phyloP scores from a whole-genome alignment of 2,797 vertebrate species.

The Trachurus trachurus region DNA sequence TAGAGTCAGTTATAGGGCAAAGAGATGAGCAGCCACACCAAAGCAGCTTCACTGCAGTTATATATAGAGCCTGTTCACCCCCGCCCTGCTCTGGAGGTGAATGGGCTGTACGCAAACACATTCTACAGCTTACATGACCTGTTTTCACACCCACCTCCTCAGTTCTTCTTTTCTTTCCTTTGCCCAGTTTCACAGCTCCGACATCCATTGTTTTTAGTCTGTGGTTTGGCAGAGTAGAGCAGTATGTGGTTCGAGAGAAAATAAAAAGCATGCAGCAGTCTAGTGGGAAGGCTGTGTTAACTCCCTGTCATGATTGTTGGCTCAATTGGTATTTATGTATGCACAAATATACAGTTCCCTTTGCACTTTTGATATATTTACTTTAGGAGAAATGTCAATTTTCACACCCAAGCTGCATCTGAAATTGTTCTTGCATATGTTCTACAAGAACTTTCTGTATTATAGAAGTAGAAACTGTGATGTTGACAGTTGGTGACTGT shows the following conservation, averaged over 20 bases:
- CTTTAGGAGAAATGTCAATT: neutral
- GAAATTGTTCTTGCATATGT: neutral
- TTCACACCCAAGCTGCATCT: neutral
- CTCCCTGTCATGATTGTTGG: slow-evolving; percentile 12
- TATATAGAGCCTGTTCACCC: slow-evolving; percentile 68
- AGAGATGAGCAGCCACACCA: slow-evolving; percentile 68
- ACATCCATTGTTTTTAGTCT: slow-evolving; percentile 34
- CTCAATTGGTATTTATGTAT: slow-evolving; percentile 5
- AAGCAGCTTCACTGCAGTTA: slow-evolving; percentile 70
- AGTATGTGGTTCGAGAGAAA: slow-evolving; percentile 7
- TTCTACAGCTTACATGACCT: slow-evolving; percentile 58
- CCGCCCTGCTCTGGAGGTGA: slow-evolving; percentile 66
- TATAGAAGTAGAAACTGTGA: neutral
- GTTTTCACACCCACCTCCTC: slow-evolving; percentile 59
- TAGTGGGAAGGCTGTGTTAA: slow-evolving; percentile 14
- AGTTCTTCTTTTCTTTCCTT: slow-evolving; percentile 30
- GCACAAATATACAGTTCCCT: neutral
- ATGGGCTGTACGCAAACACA: slow-evolving; percentile 54
- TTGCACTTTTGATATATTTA: neutral
- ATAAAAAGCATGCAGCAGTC: slow-evolving; percentile 25
- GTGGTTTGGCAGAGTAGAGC: slow-evolving; percentile 33
- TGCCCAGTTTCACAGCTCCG: slow-evolving; percentile 38
- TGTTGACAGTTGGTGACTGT: neutral
- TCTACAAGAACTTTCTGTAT: neutral
- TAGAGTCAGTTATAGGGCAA: slow-evolving; percentile 72